A percentile compares a stretch with the other conserved stretches of the same genome.
phyloP scores from a whole-genome alignment of 2,797 vertebrate species.

The Peromyscus eremicus region DNA sequence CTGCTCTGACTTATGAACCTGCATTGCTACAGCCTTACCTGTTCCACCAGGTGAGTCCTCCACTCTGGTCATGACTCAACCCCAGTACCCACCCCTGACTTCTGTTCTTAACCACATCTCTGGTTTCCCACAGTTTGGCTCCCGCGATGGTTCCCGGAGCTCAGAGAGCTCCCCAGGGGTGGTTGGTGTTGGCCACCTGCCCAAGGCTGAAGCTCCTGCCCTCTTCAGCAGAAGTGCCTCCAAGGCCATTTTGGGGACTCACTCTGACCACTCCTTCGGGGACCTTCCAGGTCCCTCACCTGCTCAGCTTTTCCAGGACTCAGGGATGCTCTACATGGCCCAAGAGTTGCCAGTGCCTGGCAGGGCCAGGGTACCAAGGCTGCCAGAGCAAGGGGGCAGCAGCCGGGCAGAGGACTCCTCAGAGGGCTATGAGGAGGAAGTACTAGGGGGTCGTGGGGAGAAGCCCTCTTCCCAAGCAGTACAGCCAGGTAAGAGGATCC shows the following conservation, averaged over 20 bases:
- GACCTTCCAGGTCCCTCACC: conserved; percentile 85
- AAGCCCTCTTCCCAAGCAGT: conserved; percentile 57
- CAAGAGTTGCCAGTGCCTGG: conserved; percentile 87
- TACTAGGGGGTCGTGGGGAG: conserved; percentile 56
- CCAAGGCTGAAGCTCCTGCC: conserved; percentile 82
- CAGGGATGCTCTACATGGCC: conserved; percentile 91
- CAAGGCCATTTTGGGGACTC: conserved; percentile 83
- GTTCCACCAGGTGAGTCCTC: conserved; percentile 92
- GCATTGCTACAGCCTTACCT: conserved; percentile 93
- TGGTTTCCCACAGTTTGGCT: conserved; percentile 90
- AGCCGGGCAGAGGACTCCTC: conserved; percentile 77
- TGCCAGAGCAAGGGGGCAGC: conserved; percentile 77
- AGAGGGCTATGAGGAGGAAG: conserved; percentile 76
- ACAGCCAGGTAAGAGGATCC: conserved; percentile 63
- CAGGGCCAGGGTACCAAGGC: conserved; percentile 83
- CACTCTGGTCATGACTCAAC: background rate
- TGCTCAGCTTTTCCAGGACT: conserved; percentile 93
- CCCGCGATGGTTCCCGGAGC: conserved; percentile 89
- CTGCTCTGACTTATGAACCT: conserved; percentile 88
- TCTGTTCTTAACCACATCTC: conserved; percentile 52
- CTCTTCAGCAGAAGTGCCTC: conserved; percentile 82
- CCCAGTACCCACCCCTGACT: background rate
- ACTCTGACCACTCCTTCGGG: conserved; percentile 84
- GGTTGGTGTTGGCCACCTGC: conserved; percentile 83
- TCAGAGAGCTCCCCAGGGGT: conserved; percentile 86